Conservation (phyloP, 2,888 invertebrate genomes). For the Autographa gamma region DNA sequence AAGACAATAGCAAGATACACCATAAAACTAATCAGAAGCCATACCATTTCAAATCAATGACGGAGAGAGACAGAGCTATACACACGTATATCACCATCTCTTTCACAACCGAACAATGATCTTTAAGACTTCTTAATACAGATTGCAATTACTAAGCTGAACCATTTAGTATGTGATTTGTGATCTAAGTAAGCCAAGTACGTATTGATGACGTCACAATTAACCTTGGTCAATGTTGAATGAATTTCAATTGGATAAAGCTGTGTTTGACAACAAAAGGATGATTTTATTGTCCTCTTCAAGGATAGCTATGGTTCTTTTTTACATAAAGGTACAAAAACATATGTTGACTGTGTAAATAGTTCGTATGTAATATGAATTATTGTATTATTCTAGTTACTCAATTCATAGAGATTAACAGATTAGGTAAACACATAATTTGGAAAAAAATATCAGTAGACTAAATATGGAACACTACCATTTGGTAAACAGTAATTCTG, state of each 20-base stretch:
- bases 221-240: neutral
- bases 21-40: neutral
- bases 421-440: too few species aligned
- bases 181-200: neutral
- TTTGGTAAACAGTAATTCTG: too few species aligned
- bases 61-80: neutral
- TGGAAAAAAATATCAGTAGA: too few species aligned
- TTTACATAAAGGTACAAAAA: too few species aligned
- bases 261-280: neutral
- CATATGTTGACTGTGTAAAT: too few species aligned
- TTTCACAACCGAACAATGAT: neutral
- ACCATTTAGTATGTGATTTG: conserved; percentile 5
- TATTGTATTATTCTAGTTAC: too few species aligned
- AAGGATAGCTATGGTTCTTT: neutral
- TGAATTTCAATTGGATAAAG: neutral
- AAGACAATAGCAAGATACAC: neutral
- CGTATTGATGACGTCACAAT: neutral
- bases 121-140: neutral
- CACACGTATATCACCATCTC: neutral
- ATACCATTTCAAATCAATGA: neutral
- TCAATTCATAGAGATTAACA: too few species aligned
- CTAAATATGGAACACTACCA: too few species aligned
- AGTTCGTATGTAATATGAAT: too few species aligned
- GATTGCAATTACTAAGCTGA: neutral
- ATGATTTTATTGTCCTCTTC: neutral